Evolutionary conservation across 2,113 vertebrate genomes (phyloP).

Genomic region (Corapipo altera): DNA sequence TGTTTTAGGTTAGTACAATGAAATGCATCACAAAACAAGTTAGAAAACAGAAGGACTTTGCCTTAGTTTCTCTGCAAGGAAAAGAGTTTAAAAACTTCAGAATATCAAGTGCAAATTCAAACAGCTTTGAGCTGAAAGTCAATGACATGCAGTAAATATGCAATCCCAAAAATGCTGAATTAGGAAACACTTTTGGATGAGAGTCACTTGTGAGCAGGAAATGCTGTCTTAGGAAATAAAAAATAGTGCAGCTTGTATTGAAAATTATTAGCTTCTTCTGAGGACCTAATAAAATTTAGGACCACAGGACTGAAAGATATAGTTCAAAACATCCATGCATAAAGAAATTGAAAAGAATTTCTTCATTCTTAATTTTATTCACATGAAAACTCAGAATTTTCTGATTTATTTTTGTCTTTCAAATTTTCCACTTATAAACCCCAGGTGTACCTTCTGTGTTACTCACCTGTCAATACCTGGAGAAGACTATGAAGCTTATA

Average conservation of each 20-base stretch:
- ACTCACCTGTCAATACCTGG: neutral
- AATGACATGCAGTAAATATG: conserved; percentile 13
- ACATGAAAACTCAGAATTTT: neutral
- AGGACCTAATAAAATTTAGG: neutral
- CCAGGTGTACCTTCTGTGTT: neutral
- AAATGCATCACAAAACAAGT: neutral
- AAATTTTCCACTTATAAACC: neutral
- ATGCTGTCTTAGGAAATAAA: neutral
- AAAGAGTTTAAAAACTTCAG: neutral
- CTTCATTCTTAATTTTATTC: neutral
- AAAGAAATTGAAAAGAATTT: neutral
- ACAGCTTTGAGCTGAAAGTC: conserved; percentile 39
- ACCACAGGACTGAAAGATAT: neutral
- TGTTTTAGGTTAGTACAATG: neutral
- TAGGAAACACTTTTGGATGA: conserved; percentile 32
- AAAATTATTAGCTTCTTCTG: neutral
- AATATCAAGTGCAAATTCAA: conserved; percentile 19
- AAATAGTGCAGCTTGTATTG: neutral
- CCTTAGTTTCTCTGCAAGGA: neutral
- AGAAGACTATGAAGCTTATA: neutral
- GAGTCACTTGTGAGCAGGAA: conserved; percentile 47
- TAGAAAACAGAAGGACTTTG: neutral
- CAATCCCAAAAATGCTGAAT: neutral
- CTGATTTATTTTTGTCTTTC: neutral
- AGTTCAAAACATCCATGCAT: neutral